Percentiles rank a stretch among this genome's conserved stretches.
phyloP scores from a whole-genome alignment of 1,140 invertebrate species.

The Drosophila sproati region DNA sequence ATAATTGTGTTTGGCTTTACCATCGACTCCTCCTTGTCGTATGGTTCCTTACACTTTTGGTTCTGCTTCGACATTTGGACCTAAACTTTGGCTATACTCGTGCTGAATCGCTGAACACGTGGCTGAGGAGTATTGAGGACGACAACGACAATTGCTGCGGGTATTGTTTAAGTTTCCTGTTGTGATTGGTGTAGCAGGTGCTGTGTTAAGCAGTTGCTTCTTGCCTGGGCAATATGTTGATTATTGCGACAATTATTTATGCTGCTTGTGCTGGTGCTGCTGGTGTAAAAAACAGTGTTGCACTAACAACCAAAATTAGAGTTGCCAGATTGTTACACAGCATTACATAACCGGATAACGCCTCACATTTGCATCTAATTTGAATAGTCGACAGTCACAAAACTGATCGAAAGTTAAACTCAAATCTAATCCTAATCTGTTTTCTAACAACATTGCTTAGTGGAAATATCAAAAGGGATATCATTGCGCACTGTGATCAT shows the following conservation, averaged over 20 bases:
- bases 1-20: conserved; percentile 37
- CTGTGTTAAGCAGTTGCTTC: neutral
- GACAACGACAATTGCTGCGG: neutral
- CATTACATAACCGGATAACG: no score
- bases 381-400: no score
- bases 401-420: no score
- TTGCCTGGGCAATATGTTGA: neutral
- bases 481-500: no score
- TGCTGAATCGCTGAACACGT: conserved; percentile 27
- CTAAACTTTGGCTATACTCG: conserved; percentile 9
- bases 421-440: no score
- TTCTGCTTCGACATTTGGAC: conserved; percentile 29
- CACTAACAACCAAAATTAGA: no score
- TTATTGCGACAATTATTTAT: neutral
- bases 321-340: no score
- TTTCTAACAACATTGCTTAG: no score
- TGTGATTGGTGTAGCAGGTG: neutral
- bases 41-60: neutral
- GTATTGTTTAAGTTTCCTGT: conserved; percentile 15
- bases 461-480: no score
- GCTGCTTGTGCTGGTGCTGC: conserved; percentile 16
- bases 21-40: conserved; percentile 53
- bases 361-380: no score
- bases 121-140: neutral
- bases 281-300: neutral